phyloP scores from a whole-genome alignment of 2,888 invertebrate genomes.

The Stenoptilia bipunctidactyla region DNA sequence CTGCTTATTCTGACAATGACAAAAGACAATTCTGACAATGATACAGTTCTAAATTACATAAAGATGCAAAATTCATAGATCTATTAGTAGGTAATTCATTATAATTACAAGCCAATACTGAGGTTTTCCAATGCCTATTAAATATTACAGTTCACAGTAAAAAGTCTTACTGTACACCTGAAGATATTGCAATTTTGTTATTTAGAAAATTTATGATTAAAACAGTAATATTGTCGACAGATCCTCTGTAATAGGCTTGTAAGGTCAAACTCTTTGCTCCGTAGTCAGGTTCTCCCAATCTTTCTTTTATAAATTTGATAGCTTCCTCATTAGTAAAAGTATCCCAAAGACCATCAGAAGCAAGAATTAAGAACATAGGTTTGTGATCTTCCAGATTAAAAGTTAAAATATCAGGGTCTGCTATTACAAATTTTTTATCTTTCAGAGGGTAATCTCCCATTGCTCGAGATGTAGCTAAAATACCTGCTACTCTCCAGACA shows the following conservation, averaged over 20 bases:
- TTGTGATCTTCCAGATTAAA: slow-evolving; percentile 89
- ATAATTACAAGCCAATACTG: no score
- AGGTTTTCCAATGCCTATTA: no score
- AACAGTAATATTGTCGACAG: slow-evolving; percentile 95
- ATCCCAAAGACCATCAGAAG: slow-evolving; percentile 97
- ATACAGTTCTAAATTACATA: no score
- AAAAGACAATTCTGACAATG: no score
- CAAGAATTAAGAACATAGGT: slow-evolving; percentile 91
- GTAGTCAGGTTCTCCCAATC: slow-evolving; percentile 86
- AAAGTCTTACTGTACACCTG: slow-evolving; percentile 23
- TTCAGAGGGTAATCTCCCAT: slow-evolving; percentile 96
- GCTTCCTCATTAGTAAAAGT: slow-evolving; percentile 96
- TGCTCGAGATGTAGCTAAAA: slow-evolving; percentile 93
- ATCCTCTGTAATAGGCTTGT: slow-evolving; percentile 92
- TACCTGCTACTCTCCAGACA: slow-evolving; percentile 96
- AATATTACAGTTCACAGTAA: no score
- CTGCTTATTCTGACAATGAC: no score
- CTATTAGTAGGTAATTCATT: no score
- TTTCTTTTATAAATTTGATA: slow-evolving; percentile 87
- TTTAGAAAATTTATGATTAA: slow-evolving; percentile 87
- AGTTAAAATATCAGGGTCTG: slow-evolving; percentile 94
- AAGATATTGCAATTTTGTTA: slow-evolving; percentile 34
- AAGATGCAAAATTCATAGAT: no score
- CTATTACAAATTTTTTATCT: slow-evolving; percentile 93
- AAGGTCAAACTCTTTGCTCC: slow-evolving; percentile 93